Conservation (phyloP, 2,888 invertebrate genomes). For the Thalpophila matura region DNA sequence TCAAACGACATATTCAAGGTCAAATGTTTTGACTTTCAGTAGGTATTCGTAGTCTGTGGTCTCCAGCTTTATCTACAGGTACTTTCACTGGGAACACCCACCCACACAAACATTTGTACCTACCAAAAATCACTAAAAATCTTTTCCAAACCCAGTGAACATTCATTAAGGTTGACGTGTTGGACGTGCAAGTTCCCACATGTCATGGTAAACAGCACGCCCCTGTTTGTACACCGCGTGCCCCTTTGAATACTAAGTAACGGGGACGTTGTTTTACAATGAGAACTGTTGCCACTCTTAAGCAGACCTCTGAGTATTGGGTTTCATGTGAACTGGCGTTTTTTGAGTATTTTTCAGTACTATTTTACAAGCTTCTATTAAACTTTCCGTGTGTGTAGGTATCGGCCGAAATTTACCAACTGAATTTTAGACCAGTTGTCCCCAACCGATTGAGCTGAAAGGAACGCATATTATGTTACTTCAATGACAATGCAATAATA, state of each 20-base stretch:
- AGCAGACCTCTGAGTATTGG: neutral
- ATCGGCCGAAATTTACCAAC: no score
- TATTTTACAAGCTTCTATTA: no score
- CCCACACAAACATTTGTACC: neutral
- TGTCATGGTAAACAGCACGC: constrained; percentile 54
- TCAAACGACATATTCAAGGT: no score
- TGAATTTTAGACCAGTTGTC: no score
- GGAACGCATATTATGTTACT: no score
- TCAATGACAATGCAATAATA: no score
- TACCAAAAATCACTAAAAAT: constrained; percentile 15
- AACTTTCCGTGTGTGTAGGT: no score
- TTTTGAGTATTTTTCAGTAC: neutral
- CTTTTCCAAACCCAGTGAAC: neutral
- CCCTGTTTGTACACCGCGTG: constrained; percentile 59
- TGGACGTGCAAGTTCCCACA: constrained; percentile 54
- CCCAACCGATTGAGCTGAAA: no score
- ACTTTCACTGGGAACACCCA: no score
- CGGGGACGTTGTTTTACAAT: constrained; percentile 42
- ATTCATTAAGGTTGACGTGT: constrained; percentile 54
- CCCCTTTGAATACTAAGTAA: constrained; percentile 63
- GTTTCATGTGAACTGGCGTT: neutral
- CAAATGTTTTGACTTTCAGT: no score
- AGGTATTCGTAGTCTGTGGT: no score
- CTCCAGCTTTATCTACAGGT: no score
- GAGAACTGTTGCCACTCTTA: constrained; percentile 39